phyloP scores from a whole-genome alignment of 2,113 vertebrate species.

The Kryptolebias marmoratus region DNA sequence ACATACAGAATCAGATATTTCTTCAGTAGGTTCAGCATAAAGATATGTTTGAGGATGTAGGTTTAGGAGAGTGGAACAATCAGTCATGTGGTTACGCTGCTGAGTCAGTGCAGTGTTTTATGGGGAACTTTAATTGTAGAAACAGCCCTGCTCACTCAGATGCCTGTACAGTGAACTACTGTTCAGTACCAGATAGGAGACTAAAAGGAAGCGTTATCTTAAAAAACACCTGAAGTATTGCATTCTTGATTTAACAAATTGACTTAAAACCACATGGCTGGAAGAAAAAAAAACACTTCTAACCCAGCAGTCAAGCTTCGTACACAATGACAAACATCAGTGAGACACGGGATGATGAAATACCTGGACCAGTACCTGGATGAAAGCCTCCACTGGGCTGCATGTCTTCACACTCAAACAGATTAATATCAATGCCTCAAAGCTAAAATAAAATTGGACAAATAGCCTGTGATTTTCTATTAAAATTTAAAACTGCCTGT shows the following conservation, averaged over 20 bases:
- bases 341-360: slow-evolving; percentile 40
- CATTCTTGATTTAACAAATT: slow-evolving; percentile 34
- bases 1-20: neutral
- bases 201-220: neutral
- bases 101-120: slow-evolving; percentile 25
- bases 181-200: slow-evolving; percentile 29
- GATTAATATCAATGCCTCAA: slow-evolving; percentile 23
- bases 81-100: slow-evolving; percentile 14
- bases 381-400: slow-evolving; percentile 17
- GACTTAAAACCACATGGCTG: slow-evolving; percentile 23
- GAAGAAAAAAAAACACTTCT: slow-evolving; percentile 22
- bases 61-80: slow-evolving; percentile 6
- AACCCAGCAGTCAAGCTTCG: slow-evolving; percentile 13
- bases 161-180: slow-evolving; percentile 38
- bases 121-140: slow-evolving; percentile 15
- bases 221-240: slow-evolving; percentile 10
- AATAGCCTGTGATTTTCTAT: slow-evolving; percentile 19
- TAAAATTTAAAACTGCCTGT: slow-evolving; percentile 17
- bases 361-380: slow-evolving; percentile 28
- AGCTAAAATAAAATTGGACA: slow-evolving; percentile 42
- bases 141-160: slow-evolving; percentile 31
- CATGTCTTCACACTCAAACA: slow-evolving; percentile 11
- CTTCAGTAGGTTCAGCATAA: neutral
- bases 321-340: slow-evolving; percentile 27
- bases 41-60: slow-evolving; percentile 13